Base-by-base conservation (phyloP, 2,113 vertebrate genomes). In the Plecotus auritus region DNA sequence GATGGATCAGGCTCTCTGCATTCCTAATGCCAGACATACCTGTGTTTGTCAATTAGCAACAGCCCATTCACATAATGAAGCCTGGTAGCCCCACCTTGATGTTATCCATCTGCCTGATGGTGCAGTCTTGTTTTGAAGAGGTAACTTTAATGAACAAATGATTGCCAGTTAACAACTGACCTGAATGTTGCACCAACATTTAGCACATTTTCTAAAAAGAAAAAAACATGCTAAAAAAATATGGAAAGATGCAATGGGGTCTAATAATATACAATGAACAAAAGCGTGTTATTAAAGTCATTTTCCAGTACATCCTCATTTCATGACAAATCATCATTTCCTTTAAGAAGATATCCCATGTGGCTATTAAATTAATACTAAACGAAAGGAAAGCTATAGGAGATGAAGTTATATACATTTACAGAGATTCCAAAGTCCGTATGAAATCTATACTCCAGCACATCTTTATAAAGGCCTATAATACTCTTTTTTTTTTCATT, bases 71-170 rank as follows among this genome's bases (percentile, higher is more conserved):
- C 28, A 86, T 77, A 4, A 5, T 76, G 64, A 59, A 54, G 67
- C 13, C 90, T 90, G 91, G 77, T 56, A 96, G 30, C 40, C 40
- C n/a, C 51, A n/a, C 32, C 2, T 92, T 94, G 86, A 37, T 87
- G 85, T 67, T 87, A 87, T 95, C 78, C 9, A 18, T 91, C 14
- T 90, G 54, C 23, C 67, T 72, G 54, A 88, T 93, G 77, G 84
- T 86, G 32, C 54, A 92, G 85, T 77, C 73, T 76, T 84, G 40
- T 59, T 92, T 97, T 97, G 91, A 97, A 97, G 93, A 97, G 72
- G 83, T 89, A 91, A 76, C 66, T 78, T 74, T 95, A 96, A 78
- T 77, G 86, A 61, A 69, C 66, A 91, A 78, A 92, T 1, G 76
- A 96, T 87, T 95, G 51, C 26, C 69, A 94, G 78, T 54, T 87